phyloP scores from a whole-genome alignment of 2,797 vertebrate genomes.

The Periophthalmus magnuspinnatus region DNA sequence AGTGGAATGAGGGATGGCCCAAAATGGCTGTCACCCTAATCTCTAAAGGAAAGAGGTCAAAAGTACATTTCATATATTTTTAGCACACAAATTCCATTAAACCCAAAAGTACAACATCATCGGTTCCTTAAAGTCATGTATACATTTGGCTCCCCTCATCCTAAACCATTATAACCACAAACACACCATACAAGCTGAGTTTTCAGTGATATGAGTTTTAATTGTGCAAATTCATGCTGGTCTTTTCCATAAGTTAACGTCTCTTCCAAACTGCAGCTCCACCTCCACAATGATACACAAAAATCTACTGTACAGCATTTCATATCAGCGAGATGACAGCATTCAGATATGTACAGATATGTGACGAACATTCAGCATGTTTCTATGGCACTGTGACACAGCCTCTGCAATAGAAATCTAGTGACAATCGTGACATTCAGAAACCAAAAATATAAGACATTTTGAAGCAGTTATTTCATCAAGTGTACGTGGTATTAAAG shows the following conservation, averaged over 20 bases:
- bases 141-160: neutral
- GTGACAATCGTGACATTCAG: slow-evolving; percentile 42
- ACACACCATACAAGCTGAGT: neutral
- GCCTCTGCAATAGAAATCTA: slow-evolving; percentile 15
- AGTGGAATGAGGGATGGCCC: no score
- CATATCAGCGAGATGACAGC: slow-evolving; percentile 29
- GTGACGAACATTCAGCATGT: slow-evolving; percentile 64
- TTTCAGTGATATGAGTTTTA: slow-evolving; percentile 62
- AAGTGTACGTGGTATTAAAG: neutral
- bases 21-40: no score
- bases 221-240: slow-evolving; percentile 82
- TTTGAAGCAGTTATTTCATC: slow-evolving; percentile 9
- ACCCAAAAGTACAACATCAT: no score
- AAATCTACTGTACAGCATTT: slow-evolving; percentile 21
- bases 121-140: no score
- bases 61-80: no score
- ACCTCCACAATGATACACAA: slow-evolving; percentile 29
- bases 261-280: slow-evolving; percentile 52
- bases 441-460: slow-evolving; percentile 20
- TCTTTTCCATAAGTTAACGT: slow-evolving; percentile 59
- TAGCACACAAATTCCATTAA: no score
- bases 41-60: no score
- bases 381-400: slow-evolving; percentile 52
- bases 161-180: neutral
- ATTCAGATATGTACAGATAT: slow-evolving; percentile 30